Base-by-base conservation (phyloP, 2,797 vertebrate species). In the Poeciliopsis presidionis region DNA sequence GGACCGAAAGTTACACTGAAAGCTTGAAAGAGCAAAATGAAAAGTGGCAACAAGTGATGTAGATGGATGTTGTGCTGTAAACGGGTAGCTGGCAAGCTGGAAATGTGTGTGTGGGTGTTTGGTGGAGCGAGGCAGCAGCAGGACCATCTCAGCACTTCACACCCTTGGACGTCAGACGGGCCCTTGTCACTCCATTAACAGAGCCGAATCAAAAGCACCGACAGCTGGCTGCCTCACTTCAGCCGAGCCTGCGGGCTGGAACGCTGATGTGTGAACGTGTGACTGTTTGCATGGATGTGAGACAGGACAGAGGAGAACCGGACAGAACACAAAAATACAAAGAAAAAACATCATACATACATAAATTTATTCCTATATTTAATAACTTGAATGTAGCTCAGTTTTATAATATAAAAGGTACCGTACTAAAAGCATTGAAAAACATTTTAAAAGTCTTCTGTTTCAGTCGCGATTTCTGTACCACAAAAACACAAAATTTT, bases 211-310 rank as follows among this genome's bases (percentile, higher is more conserved):
- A 74, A 79, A 86, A 74, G 83, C 75, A 16, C 18, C 72, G 86
- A 90, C 86, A 89, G 86, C 87, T 80, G 80, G 78, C 74, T 16
- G 78, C 84, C 72, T 76, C 75, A 16, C 80, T 86, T 25, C 20
- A 5, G 67, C 77, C 3, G 14, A 73, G 85, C 82, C 86, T 78
- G 81, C 70, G 51, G 89, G 89, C 84, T 76, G 77, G 63, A 74
- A 28, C 16, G 39, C 5, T 20, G 80, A 84, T 67, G 84, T 82
- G 84, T 81, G 82, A 80, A 70, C 7, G 76, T 57, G 74, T 76
- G 72, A 39, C 45, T 59, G 72, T 43, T 28, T 51, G 72, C n/a
- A 73, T 49, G 59, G 61, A 63, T 59, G 81, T 43, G 28, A 30
- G 4, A 9, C 8, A 67, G 46, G 2, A 12, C 41, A 73, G 51